phyloP scores from a whole-genome alignment of 2,888 invertebrate species.

The Apodemia zela region DNA sequence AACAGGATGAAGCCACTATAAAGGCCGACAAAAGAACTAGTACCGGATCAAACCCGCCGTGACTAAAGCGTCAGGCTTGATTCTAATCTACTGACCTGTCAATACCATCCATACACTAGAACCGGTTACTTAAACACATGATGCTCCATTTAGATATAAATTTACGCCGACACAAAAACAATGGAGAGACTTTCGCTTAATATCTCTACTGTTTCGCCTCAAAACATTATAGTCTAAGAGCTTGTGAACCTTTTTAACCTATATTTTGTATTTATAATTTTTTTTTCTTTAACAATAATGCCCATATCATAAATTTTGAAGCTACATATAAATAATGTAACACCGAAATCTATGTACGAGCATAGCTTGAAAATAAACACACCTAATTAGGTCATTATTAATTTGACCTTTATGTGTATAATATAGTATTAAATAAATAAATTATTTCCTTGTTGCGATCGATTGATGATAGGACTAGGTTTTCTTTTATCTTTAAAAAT shows the following conservation, averaged over 20 bases:
- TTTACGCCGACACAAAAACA: slow-evolving; percentile 38
- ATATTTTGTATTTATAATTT: background rate
- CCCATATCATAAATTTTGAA: no score
- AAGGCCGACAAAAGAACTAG: slow-evolving; percentile 6
- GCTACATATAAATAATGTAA: no score
- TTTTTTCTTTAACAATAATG: no score
- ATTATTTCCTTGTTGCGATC: no score
- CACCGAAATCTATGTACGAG: no score
- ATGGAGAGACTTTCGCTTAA: slow-evolving; percentile 40
- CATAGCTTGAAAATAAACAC: no score
- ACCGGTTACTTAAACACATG: slow-evolving; percentile 27
- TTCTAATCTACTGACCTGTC: slow-evolving; percentile 16
- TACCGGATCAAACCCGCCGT: background rate
- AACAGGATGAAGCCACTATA: background rate
- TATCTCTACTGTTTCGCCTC: slow-evolving; percentile 33
- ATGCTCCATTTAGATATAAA: slow-evolving; percentile 37
- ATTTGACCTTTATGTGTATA: no score
- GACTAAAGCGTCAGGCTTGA: background rate
- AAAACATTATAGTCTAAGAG: slow-evolving; percentile 26
- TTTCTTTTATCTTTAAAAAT: no score
- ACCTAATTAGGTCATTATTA: no score
- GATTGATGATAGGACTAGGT: no score
- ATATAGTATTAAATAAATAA: no score
- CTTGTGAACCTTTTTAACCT: background rate
- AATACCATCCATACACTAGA: slow-evolving; percentile 13